Percentiles rank a stretch among this genome's conserved stretches.
phyloP scores from a whole-genome alignment of 1,140 invertebrate species.

The Ylistrum balloti region DNA sequence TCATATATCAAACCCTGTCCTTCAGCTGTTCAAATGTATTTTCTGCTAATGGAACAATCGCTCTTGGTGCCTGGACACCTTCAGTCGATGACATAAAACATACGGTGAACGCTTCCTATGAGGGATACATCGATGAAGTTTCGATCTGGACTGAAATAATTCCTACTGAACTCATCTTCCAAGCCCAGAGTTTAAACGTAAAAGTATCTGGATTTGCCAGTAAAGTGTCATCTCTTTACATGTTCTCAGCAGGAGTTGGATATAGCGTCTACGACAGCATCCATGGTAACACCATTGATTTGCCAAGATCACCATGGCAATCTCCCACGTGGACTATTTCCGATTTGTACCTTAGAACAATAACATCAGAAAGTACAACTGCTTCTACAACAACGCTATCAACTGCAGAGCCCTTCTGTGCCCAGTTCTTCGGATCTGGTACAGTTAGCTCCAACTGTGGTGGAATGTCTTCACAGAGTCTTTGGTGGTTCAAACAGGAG shows the following conservation, averaged over 20 bases:
- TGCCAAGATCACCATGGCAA: constrained; percentile 68
- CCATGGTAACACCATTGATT: constrained; percentile 56
- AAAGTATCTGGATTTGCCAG: constrained; percentile 58
- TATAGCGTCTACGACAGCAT: constrained; percentile 61
- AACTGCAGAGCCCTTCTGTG: constrained; percentile 53
- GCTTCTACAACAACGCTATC: not conserved
- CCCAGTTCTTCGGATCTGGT: constrained; percentile 55
- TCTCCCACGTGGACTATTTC: constrained; percentile 67
- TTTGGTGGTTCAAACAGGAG: constrained; percentile 53
- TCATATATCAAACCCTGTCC: constrained; percentile 58
- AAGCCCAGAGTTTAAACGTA: constrained; percentile 66
- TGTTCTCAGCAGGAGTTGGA: constrained; percentile 67
- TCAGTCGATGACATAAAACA: constrained; percentile 55
- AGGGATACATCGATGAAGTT: constrained; percentile 65
- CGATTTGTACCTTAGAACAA: constrained; percentile 51
- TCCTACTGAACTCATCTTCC: constrained; percentile 61
- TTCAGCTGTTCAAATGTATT: constrained; percentile 59
- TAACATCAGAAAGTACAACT: not conserved
- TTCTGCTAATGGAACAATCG: constrained; percentile 56
- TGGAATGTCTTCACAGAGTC: constrained; percentile 34
- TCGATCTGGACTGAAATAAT: constrained; percentile 64
- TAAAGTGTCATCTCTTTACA: constrained; percentile 61
- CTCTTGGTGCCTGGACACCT: constrained; percentile 66
- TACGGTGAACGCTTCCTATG: constrained; percentile 54
- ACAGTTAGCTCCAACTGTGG: constrained; percentile 53